These are phyloP conservation scores for Hirtodrosophila alboralis DNA, from an alignment of 2,888 invertebrate genomes.

Conservation along the genomic window DNA sequence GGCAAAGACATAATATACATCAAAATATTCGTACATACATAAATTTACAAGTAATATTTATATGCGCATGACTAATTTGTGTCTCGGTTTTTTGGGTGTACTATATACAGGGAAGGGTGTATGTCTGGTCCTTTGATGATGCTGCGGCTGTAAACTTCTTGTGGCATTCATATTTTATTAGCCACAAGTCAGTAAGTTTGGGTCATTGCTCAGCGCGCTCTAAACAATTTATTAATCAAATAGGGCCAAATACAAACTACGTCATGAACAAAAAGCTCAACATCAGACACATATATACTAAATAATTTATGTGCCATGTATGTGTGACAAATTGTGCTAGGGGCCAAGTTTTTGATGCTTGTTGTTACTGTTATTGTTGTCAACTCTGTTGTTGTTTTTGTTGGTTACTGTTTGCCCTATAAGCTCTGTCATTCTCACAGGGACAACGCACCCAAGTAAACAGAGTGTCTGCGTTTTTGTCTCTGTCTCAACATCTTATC, in stretches of 20 bases:
- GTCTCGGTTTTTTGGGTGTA: conserved; percentile 34
- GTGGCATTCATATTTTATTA: conserved; percentile 73
- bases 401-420: conserved; percentile 11
- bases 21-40: conserved; percentile 63
- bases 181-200: conserved; percentile 75
- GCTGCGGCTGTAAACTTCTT: conserved; percentile 69
- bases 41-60: conserved; percentile 65
- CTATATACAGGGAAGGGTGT: conserved; percentile 5
- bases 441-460: conserved; percentile 27
- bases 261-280: not conserved
- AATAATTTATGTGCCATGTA: conserved; percentile 71
- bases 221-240: conserved; percentile 80
- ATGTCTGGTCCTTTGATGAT: conserved; percentile 60
- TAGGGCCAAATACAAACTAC: conserved; percentile 40
- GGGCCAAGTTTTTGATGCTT: conserved; percentile 67
- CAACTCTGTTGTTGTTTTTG: conserved; percentile 16
- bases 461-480: conserved; percentile 28
- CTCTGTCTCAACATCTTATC: conserved; percentile 27
- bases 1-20: conserved; percentile 42
- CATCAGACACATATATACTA: conserved; percentile 39
- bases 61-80: conserved; percentile 76
- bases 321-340: conserved; percentile 77
- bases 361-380: conserved; percentile 26
- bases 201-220: conserved; percentile 63
- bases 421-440: conserved; percentile 23